phyloP scores from a whole-genome alignment of 1,140 invertebrate species.

The Calliphora vicina region DNA sequence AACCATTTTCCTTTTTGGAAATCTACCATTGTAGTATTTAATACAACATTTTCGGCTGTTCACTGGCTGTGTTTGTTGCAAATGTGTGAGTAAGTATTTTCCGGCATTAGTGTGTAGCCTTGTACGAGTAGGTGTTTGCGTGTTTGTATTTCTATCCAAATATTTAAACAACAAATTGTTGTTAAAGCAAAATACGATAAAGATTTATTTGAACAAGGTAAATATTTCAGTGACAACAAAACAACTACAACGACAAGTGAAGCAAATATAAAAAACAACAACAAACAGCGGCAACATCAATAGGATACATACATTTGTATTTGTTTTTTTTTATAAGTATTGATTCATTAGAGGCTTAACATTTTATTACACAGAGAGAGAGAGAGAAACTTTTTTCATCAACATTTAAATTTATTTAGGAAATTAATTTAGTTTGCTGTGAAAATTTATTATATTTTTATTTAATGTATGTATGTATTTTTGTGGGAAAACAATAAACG shows the following conservation, averaged over 20 bases:
- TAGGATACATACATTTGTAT: neutral
- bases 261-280: neutral
- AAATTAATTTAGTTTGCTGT: neutral
- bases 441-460: neutral
- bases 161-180: conserved; percentile 27
- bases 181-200: conserved; percentile 27
- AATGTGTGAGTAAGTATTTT: neutral
- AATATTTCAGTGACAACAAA: conserved; percentile 10
- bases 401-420: neutral
- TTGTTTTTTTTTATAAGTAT: neutral
- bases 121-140: neutral
- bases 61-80: neutral
- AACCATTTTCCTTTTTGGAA: no score
- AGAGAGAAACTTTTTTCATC: neutral
- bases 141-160: neutral
- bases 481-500: no score
- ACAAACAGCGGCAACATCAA: neutral
- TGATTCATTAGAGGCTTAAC: conserved; percentile 13
- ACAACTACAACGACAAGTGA: neutral
- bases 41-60: neutral
- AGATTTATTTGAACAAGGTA: conserved; percentile 29
- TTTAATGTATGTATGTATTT: neutral
- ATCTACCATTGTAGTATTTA: neutral
- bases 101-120: neutral
- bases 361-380: neutral